These are phyloP conservation scores for Copidosoma aretas DNA, from an alignment of 2,888 invertebrate species.

Conservation along the genomic window DNA sequence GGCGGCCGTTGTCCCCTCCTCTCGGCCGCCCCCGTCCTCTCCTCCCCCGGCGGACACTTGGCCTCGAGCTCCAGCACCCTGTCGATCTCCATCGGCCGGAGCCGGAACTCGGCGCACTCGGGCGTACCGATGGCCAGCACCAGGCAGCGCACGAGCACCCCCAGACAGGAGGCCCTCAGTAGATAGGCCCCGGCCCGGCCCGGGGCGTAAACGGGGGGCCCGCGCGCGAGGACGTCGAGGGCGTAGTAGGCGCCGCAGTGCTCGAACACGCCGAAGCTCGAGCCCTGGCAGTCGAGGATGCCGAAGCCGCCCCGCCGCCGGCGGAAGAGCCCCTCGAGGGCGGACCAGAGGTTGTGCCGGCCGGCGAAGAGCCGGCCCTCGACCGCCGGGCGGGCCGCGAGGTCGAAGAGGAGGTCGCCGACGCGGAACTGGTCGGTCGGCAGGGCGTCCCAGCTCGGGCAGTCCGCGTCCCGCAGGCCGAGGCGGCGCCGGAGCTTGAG, in stretches of 20 bases:
- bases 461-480: conserved; percentile 1
- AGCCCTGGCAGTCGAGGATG: conserved; percentile 52
- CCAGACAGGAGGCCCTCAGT: conserved; percentile 51
- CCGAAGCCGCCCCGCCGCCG: conserved; percentile 47
- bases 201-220: conserved; percentile 53
- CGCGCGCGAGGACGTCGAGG: conserved; percentile 52
- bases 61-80: conserved; percentile 42
- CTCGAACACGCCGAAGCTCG: conserved; percentile 52
- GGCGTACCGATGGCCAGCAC: conserved; percentile 51
- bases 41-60: conserved; percentile 17
- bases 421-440: conserved; percentile 50
- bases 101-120: conserved; percentile 50
- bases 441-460: conserved; percentile 41
- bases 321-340: conserved; percentile 49
- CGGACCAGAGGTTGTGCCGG: conserved; percentile 47
- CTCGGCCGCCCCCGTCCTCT: background rate
- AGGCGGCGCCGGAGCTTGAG: background rate
- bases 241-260: conserved; percentile 55
- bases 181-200: conserved; percentile 51
- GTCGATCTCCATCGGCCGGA: conserved; percentile 53
- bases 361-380: conserved; percentile 48
- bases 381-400: conserved; percentile 44
- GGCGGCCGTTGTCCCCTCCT: background rate
- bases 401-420: conserved; percentile 51
- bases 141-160: conserved; percentile 48